Evolutionary conservation across 2,888 invertebrate genomes (phyloP).

Genomic region (Criorhina ranunculi): DNA sequence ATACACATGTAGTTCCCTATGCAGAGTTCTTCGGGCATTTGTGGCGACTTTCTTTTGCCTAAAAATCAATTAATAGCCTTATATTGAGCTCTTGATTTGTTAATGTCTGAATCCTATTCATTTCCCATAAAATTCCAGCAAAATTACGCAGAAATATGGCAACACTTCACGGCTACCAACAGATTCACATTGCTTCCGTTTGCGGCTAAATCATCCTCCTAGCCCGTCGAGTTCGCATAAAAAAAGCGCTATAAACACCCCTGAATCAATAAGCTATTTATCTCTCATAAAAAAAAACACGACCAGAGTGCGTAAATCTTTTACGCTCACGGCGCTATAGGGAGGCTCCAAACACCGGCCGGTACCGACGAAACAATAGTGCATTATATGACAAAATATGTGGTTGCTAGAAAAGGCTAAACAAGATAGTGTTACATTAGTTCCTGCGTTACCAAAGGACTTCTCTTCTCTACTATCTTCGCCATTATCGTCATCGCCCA

Average conservation of each 20-base stretch:
- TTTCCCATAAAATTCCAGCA: too few relatives aligned
- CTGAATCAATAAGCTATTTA: constrained; percentile 5
- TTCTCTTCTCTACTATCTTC: constrained; percentile 41
- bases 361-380: not conserved
- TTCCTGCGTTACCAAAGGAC: constrained; percentile 41
- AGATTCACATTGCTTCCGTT: too few relatives aligned
- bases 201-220: too few relatives aligned
- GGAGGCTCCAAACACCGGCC: constrained; percentile 1
- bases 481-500: constrained; percentile 59
- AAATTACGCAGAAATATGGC: too few relatives aligned
- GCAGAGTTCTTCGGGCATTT: too few relatives aligned
- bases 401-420: constrained; percentile 7
- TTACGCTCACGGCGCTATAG: not conserved
- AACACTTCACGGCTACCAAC: too few relatives aligned
- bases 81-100: too few relatives aligned
- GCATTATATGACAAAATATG: not conserved
- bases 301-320: constrained; percentile 11
- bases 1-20: too few relatives aligned
- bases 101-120: too few relatives aligned
- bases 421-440: constrained; percentile 49
- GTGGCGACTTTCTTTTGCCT: too few relatives aligned
- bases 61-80: too few relatives aligned
- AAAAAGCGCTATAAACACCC: constrained; percentile 2
- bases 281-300: constrained; percentile 13
- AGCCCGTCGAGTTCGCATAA: not conserved